A percentile compares a stretch with the other conserved stretches of the same genome.
These are phyloP conservation scores for Dasypolia templi DNA, from an alignment of 2,888 invertebrate species.

Conservation along the genomic window DNA sequence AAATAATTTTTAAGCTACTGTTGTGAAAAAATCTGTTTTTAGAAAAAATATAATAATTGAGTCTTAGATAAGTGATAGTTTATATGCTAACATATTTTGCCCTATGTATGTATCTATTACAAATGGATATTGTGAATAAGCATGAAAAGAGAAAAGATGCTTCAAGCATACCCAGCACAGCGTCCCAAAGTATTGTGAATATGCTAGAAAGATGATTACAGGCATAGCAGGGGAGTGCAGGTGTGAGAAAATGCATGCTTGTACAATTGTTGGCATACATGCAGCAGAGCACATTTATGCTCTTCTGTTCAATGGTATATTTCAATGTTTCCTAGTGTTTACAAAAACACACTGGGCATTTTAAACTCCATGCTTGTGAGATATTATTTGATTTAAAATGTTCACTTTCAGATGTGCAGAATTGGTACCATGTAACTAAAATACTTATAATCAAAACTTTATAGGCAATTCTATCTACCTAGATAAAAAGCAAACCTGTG, in stretches of 20 bases:
- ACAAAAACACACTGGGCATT: not conserved
- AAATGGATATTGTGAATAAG: not conserved
- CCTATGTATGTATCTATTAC: not conserved
- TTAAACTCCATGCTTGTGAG: not conserved
- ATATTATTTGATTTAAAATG: not conserved
- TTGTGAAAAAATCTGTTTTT: not conserved
- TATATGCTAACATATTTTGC: not conserved
- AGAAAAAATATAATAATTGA: not conserved
- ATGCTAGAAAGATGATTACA: not conserved
- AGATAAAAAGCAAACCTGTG: not conserved
- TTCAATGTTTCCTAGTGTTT: not conserved
- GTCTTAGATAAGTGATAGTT: not conserved
- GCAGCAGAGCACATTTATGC: not conserved
- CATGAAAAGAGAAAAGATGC: not conserved
- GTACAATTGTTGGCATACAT: too few relatives aligned
- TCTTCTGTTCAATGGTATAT: not conserved
- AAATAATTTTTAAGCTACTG: not conserved
- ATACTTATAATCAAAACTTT: not conserved
- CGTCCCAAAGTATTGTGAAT: not conserved
- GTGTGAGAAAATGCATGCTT: not conserved
- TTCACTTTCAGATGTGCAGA: not conserved
- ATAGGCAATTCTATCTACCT: not conserved
- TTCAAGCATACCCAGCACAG: not conserved
- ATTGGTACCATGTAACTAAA: not conserved
- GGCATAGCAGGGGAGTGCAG: too few relatives aligned